Percentiles rank a stretch among this genome's conserved stretches.
Conservation (phyloP, 1,140 invertebrate species). For the Orchestia grillus region DNA sequence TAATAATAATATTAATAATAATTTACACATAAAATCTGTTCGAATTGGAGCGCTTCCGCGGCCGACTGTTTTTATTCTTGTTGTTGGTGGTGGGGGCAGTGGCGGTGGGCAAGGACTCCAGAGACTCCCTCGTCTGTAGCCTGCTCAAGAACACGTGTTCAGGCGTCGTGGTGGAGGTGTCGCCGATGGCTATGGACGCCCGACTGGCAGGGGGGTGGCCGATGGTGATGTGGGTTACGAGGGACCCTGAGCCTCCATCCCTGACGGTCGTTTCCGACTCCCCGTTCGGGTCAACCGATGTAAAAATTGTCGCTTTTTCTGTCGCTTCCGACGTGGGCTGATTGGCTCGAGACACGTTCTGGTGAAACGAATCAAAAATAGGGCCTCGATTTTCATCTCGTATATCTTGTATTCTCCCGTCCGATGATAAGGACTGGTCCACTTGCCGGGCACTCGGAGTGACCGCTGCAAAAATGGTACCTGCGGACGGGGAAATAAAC, state of each 20-base stretch:
- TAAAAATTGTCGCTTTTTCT: background rate
- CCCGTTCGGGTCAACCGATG: background rate
- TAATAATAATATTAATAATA: background rate
- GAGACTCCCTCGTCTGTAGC: background rate
- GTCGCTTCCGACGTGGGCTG: too few relatives aligned
- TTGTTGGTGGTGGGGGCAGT: too few relatives aligned
- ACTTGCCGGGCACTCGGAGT: background rate
- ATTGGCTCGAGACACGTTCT: too few relatives aligned
- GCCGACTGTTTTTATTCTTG: background rate
- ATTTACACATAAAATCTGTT: constrained; percentile 53
- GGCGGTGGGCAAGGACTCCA: background rate
- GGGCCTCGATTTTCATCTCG: too few relatives aligned
- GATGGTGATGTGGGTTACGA: constrained; percentile 36
- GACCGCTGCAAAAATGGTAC: background rate
- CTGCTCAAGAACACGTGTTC: background rate
- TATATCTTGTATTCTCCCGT: too few relatives aligned
- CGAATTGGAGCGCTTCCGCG: constrained; percentile 21
- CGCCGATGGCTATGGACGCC: background rate
- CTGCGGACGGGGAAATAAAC: constrained; percentile 29
- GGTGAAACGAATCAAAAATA: too few relatives aligned
- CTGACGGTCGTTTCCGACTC: background rate
- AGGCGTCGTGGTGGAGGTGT: background rate
- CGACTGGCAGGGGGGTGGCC: background rate
- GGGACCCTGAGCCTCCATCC: background rate
- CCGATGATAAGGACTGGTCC: too few relatives aligned